These are phyloP conservation scores for Drosophila bipectinata DNA, from an alignment of 1,140 invertebrate genomes.

Conservation along the genomic window DNA sequence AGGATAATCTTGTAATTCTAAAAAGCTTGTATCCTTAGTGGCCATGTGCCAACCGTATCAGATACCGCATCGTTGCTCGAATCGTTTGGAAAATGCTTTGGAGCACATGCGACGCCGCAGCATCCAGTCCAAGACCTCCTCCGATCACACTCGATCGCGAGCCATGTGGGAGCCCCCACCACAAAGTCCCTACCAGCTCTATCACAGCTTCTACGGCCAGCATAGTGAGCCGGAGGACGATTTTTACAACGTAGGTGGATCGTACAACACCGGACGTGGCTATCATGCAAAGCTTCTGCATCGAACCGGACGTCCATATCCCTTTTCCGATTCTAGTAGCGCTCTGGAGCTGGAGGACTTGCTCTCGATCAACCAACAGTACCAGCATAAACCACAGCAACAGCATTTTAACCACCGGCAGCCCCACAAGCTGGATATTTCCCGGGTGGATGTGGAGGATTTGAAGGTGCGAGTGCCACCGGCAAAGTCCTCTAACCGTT, in stretches of 20 bases:
- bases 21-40: conserved; percentile 10
- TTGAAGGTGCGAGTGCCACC: conserved; percentile 87
- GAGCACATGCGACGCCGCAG: conserved; percentile 85
- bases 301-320: conserved; percentile 49
- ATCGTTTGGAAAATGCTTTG: conserved; percentile 84
- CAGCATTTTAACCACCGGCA: conserved; percentile 60
- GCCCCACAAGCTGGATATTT: conserved; percentile 71
- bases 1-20: neutral
- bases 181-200: conserved; percentile 85
- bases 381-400: conserved; percentile 42
- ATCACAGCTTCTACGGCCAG: conserved; percentile 84
- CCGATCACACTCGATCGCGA: conserved; percentile 37
- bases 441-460: conserved; percentile 83
- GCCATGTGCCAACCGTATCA: conserved; percentile 61
- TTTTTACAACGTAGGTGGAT: conserved; percentile 63
- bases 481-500: conserved; percentile 83
- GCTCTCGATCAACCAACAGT: conserved; percentile 48
- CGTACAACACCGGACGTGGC: conserved; percentile 46
- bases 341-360: conserved; percentile 66
- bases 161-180: conserved; percentile 82
- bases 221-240: conserved; percentile 74
- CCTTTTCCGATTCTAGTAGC: conserved; percentile 25
- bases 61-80: conserved; percentile 82
- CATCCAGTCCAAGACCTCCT: conserved; percentile 62
- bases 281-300: conserved; percentile 71